Percentiles rank a stretch among this genome's conserved stretches.
phyloP scores from a whole-genome alignment of 2,797 vertebrate species.

The Rhinichthys osculus region DNA sequence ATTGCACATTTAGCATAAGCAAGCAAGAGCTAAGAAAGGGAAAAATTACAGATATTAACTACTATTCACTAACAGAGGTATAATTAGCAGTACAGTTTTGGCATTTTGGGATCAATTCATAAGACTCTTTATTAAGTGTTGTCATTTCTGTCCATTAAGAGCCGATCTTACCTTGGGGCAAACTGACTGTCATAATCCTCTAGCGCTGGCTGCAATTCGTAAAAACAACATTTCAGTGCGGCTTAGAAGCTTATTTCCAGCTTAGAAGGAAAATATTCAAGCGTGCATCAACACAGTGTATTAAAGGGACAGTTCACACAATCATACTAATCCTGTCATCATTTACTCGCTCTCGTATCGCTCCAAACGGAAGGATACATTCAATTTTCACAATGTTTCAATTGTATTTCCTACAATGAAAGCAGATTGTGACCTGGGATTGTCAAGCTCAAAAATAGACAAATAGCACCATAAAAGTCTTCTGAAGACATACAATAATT shows the following conservation, averaged over 20 bases:
- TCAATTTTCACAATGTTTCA: background rate
- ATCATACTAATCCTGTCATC: background rate
- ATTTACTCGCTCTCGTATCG: background rate
- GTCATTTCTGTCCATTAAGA: slow-evolving; percentile 52
- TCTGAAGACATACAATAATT: background rate
- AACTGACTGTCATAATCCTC: slow-evolving; percentile 94
- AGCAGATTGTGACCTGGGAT: too few relatives aligned
- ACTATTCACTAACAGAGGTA: slow-evolving; percentile 43
- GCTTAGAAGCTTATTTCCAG: slow-evolving; percentile 21
- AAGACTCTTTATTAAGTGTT: slow-evolving; percentile 21
- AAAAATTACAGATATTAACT: slow-evolving; percentile 54
- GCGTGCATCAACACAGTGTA: background rate
- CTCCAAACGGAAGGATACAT: background rate
- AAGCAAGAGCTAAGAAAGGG: slow-evolving; percentile 58
- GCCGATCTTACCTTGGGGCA: slow-evolving; percentile 90
- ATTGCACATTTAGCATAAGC: slow-evolving; percentile 60
- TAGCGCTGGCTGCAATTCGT: slow-evolving; percentile 82
- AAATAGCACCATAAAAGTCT: background rate
- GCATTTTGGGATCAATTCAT: slow-evolving; percentile 14
- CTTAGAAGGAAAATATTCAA: background rate
- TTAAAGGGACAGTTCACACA: slow-evolving; percentile 25
- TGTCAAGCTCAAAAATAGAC: background rate
- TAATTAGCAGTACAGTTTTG: slow-evolving; percentile 25
- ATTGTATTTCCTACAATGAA: background rate
- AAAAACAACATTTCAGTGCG: slow-evolving; percentile 44